Conservation (phyloP, 2,797 vertebrate species). For the Echeneis naucrates region DNA sequence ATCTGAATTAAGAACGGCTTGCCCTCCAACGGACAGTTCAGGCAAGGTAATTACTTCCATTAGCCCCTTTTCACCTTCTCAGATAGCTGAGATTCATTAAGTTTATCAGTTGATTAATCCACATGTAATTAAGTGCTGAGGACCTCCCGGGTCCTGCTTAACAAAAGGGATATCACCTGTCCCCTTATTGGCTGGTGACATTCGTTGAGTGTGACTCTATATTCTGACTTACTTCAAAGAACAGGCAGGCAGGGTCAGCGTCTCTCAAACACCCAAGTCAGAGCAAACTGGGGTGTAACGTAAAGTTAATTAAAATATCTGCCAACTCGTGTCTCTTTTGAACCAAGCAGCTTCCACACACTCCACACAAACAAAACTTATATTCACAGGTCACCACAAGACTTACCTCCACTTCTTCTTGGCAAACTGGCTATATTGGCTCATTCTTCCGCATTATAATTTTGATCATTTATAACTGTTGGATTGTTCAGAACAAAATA, state of each 20-base stretch:
- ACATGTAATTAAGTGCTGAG: constrained; percentile 56
- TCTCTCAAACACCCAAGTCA: constrained; percentile 3
- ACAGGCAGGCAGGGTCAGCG: constrained; percentile 21
- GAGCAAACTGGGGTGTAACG: constrained; percentile 10
- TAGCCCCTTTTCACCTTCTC: constrained; percentile 54
- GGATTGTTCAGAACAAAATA: no score
- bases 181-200: constrained; percentile 42
- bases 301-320: constrained; percentile 42
- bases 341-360: background rate
- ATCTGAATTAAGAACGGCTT: constrained; percentile 20
- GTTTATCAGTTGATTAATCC: constrained; percentile 71
- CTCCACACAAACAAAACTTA: background rate
- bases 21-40: constrained; percentile 50
- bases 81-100: constrained; percentile 67
- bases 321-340: background rate
- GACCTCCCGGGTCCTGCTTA: constrained; percentile 31
- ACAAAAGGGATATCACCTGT: constrained; percentile 54
- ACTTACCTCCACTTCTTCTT: background rate
- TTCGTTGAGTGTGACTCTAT: constrained; percentile 14
- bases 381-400: background rate
- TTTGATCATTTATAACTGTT: background rate
- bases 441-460: background rate
- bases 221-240: constrained; percentile 9
- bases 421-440: background rate
- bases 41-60: constrained; percentile 64